phyloP scores from a whole-genome alignment of 2,888 invertebrate species.

The Sycophila texana region DNA sequence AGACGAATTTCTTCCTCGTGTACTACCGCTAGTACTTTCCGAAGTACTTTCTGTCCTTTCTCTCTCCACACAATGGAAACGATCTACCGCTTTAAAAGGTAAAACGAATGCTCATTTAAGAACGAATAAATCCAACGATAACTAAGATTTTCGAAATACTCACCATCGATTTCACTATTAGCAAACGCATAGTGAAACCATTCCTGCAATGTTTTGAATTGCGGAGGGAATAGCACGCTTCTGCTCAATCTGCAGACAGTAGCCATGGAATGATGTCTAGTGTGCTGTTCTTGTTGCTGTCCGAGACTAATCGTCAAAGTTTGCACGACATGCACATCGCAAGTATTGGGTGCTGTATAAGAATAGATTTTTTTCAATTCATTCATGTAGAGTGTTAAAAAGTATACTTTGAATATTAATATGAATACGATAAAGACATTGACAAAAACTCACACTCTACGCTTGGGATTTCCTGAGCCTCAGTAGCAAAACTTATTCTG shows the following conservation, averaged over 20 bases:
- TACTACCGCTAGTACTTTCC: constrained; percentile 70
- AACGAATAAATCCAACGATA: background rate
- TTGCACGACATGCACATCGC: constrained; percentile 90
- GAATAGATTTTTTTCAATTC: constrained; percentile 29
- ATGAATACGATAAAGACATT: background rate
- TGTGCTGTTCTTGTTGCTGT: constrained; percentile 80
- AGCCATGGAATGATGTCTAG: constrained; percentile 92
- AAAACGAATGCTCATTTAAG: background rate
- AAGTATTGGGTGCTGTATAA: constrained; percentile 75
- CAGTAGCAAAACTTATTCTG: constrained; percentile 93
- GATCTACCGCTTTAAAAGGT: constrained; percentile 85
- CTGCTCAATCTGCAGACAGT: constrained; percentile 95
- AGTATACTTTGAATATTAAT: background rate
- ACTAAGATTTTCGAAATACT: constrained; percentile 49
- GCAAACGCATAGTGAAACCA: constrained; percentile 99
- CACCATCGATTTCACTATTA: constrained; percentile 95
- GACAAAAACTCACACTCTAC: constrained; percentile 78
- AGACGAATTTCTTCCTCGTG: constrained; percentile 77
- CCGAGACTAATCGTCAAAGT: constrained; percentile 93
- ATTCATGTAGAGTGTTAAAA: background rate
- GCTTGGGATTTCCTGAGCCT: constrained; percentile 90
- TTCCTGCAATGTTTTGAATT: constrained; percentile 94
- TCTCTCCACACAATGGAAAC: constrained; percentile 92
- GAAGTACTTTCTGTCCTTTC: constrained; percentile 79
- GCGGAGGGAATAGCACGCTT: constrained; percentile 95